Evolutionary conservation across 2,888 invertebrate genomes (phyloP).

Genomic region (Andrena bucephala): DNA sequence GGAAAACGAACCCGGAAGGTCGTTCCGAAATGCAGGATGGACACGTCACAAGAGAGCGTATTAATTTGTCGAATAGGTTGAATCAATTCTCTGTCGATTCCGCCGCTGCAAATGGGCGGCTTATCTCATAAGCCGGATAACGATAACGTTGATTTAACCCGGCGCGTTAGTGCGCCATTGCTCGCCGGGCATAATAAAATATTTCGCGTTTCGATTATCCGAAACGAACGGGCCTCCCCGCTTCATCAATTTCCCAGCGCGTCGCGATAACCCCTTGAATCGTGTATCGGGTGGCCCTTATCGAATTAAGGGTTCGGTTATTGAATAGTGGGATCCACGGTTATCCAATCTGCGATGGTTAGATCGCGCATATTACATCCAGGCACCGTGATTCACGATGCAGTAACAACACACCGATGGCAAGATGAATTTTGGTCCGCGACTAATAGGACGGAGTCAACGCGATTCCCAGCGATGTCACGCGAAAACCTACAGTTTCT

Average conservation of each 20-base stretch:
- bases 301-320: constrained; percentile 33
- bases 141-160: background rate
- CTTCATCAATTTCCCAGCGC: background rate
- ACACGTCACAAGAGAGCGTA: background rate
- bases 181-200: background rate
- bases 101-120: background rate
- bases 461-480: background rate
- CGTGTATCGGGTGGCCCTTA: constrained; percentile 20
- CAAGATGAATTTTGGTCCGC: constrained; percentile 15
- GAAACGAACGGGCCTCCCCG: background rate
- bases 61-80: constrained; percentile 1
- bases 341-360: constrained; percentile 38
- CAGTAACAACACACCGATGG: background rate
- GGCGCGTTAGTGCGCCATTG: background rate
- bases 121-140: constrained; percentile 24
- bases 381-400: background rate
- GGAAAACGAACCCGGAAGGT: no score
- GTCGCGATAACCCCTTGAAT: constrained; percentile 6
- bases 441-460: background rate
- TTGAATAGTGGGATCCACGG: constrained; percentile 26
- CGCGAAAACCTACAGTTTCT: background rate
- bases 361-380: constrained; percentile 13
- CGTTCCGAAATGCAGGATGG: no score
- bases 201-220: constrained; percentile 14
- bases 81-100: constrained; percentile 6